These are phyloP conservation scores for Aspidapion aeneum DNA, from an alignment of 2,888 invertebrate species.

Conservation along the genomic window DNA sequence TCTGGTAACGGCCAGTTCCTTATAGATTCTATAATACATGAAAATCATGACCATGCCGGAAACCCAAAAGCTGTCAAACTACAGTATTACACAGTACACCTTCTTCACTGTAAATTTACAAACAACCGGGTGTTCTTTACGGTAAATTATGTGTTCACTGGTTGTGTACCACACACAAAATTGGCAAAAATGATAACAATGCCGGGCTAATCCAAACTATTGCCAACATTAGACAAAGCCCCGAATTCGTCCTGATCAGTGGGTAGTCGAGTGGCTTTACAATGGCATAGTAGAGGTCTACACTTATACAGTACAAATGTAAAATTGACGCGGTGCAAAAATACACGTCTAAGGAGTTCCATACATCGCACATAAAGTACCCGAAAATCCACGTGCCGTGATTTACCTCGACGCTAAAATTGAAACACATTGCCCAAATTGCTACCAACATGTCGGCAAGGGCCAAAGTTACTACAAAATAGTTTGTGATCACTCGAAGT, in stretches of 20 bases:
- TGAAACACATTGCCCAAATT: conserved; percentile 91
- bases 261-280: conserved; percentile 93
- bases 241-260: conserved; percentile 83
- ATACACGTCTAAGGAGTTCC: conserved; percentile 94
- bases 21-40: conserved; percentile 87
- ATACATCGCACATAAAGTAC: conserved; percentile 90
- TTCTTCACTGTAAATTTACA: conserved; percentile 85
- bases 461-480: conserved; percentile 92
- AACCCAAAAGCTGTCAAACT: conserved; percentile 90
- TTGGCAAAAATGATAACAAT: conserved; percentile 89
- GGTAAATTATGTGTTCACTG: conserved; percentile 67
- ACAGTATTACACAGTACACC: conserved; percentile 83
- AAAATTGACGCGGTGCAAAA: conserved; percentile 92
- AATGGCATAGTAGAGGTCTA: conserved; percentile 85
- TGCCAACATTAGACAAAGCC: conserved; percentile 76
- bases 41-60: conserved; percentile 90
- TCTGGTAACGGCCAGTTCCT: conserved; percentile 59
- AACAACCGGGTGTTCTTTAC: conserved; percentile 64
- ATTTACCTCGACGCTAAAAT: conserved; percentile 83
- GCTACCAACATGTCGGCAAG: conserved; percentile 94
- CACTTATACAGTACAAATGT: conserved; percentile 90
- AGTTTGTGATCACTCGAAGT: conserved; percentile 85
- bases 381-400: conserved; percentile 86
- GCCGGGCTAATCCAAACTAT: conserved; percentile 92
- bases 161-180: conserved; percentile 95